Base-by-base conservation (phyloP, 2,888 invertebrate species). In the Scaptodrosophila latifasciaeformis region DNA sequence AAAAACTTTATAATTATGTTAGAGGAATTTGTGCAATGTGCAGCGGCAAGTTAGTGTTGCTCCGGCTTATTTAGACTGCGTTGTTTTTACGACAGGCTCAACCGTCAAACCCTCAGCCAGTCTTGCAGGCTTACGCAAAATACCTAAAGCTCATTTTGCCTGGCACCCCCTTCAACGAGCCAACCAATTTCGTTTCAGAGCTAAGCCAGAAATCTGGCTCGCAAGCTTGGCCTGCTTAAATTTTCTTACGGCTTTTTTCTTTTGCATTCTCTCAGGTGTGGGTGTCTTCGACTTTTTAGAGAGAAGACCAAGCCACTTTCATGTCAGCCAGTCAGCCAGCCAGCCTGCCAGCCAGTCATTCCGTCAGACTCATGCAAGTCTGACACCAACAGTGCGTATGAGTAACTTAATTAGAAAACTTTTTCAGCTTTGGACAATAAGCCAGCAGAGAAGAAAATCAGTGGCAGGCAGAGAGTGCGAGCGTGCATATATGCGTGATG, bases 381-480 rank as follows among this genome's bases (percentile, higher is more conserved):
- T 63, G 63, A 71, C 67, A 65, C 54, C n/a, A n/a, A 55, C 71
- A 58, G 58, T 81, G 71, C 76, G 79, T 78, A 81, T 78, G 76
- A 67, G 81, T 75, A 74, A 81, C 81, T 78, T 75, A 75, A 75
- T 75, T 75, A 75, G 79, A 75, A 75, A 75, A 75, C 67, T 78
- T 75, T 24, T 74, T 24, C 51, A 40, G 19, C 37, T 9, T 24
- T 24, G 24, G 4, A 24, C 24, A 24, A n/a, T n/a, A n/a, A n/a
- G n/a, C n/a, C 44, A 30, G n/a, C 10, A 7, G 12, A 27, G 13
- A 43, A 12, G 29, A 19, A 19, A 51, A n/a, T 13, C 31, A 51
- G 6, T 29, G 17, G 10, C 21, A 34, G n/a, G n/a, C n/a, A n/a
- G n/a, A n/a, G n/a, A n/a, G n/a, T n/a, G n/a, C n/a, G n/a, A n/a